Base-by-base conservation (phyloP, 2,113 vertebrate genomes). In the Mirza zaza region DNA sequence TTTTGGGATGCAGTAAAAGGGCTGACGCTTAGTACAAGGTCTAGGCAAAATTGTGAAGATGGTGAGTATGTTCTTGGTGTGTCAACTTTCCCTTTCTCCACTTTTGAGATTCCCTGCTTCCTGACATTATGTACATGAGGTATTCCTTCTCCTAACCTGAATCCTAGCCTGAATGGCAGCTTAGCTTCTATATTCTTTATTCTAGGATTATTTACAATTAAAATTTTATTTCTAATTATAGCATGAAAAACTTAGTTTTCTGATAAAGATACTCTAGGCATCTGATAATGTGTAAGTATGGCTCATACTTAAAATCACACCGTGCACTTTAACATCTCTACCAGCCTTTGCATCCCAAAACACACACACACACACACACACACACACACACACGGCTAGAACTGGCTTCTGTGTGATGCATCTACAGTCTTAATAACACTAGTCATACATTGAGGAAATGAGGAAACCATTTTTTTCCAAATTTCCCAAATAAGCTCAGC, bases 181-280 rank as follows among this genome's bases (percentile, higher is more conserved):
- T 18, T 68, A 87, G 14, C 2, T 18, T 68, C 42, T 77, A 45
- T 95, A 36, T 59, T 87, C 18, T 95, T 84, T 94, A 75, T 80
- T 86, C 57, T 23, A 61, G 17, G 23, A 77, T 63, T 90, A 89
- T 65, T 94, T 85, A 57, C 8, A 73, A 55, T 88, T 77, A 57
- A 48, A 92, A 25, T 67, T 14, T 88, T 92, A 68, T 79, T 94
- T 92, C 27, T 82, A 79, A 92, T 73, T 87, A 70, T 68, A n/a
- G 21, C 34, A 65, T 83, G 36, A 80, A 73, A 87, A 79, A 73
- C 14, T 90, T 73, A 45, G 63, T 77, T 94, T 92, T 83, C n/a
- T 75, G 36, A n/a, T 91, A 85, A 94, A 89, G 29, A 63, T 83
- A 90, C 70, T 23, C 23, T 8, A 71, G 17, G 8, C 10, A 76